A percentile compares a stretch with the other conserved stretches of the same genome.
phyloP scores from a whole-genome alignment of 2,888 invertebrate genomes.

The Globia sparganii region DNA sequence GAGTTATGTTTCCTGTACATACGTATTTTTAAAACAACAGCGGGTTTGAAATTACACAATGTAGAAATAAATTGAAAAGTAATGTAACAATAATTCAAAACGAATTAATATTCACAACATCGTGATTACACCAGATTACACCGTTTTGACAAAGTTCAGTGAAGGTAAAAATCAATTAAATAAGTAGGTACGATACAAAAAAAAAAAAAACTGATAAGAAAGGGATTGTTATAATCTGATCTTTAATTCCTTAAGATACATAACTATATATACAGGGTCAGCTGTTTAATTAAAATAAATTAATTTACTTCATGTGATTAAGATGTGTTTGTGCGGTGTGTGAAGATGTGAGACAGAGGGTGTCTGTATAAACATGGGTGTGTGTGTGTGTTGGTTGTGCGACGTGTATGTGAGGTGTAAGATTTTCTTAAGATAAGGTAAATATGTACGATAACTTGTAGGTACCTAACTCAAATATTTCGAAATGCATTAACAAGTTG shows the following conservation, averaged over 20 bases:
- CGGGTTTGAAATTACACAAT: constrained; percentile 20
- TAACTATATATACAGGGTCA: neutral
- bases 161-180: neutral
- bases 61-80: constrained; percentile 36
- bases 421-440: constrained; percentile 6
- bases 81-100: constrained; percentile 11
- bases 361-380: too few relatives aligned
- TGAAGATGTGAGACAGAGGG: too few relatives aligned
- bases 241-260: neutral
- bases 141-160: constrained; percentile 1
- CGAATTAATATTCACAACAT: constrained; percentile 8
- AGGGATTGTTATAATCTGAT: neutral
- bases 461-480: neutral
- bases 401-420: too few relatives aligned
- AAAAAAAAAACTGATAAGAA: too few relatives aligned
- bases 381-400: too few relatives aligned
- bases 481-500: neutral
- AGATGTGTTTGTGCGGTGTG: neutral
- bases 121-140: constrained; percentile 5
- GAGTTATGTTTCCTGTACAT: constrained; percentile 2
- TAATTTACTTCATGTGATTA: neutral
- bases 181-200: neutral
- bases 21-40: constrained; percentile 26
- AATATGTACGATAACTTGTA: constrained; percentile 21
- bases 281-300: constrained; percentile 10